These are phyloP conservation scores for Aeoliscus strigatus DNA, from an alignment of 2,797 vertebrate species.

Conservation along the genomic window DNA sequence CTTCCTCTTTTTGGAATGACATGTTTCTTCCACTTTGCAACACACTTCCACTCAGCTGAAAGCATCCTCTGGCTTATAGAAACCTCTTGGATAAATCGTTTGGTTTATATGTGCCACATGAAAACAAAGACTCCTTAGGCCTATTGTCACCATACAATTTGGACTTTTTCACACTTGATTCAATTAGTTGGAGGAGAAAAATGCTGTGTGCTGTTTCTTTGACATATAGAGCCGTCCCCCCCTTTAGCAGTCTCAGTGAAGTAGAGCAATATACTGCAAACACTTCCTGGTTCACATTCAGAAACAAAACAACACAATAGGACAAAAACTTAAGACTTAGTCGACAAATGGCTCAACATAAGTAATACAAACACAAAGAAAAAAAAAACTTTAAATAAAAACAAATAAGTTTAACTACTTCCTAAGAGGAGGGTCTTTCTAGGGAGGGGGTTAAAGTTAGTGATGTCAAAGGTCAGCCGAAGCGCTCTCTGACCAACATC, in stretches of 20 bases:
- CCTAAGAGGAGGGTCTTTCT: slow-evolving; percentile 40
- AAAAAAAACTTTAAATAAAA: slow-evolving; percentile 62
- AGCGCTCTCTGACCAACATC: slow-evolving; percentile 95
- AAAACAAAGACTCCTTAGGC: slow-evolving; percentile 38
- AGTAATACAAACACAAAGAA: slow-evolving; percentile 52
- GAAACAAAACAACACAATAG: slow-evolving; percentile 55
- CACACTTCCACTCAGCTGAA: slow-evolving; percentile 37
- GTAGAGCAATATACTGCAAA: slow-evolving; percentile 56
- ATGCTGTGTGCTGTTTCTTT: slow-evolving; percentile 47
- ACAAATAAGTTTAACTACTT: slow-evolving; percentile 48
- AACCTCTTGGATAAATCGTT: slow-evolving; percentile 56
- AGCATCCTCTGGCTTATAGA: slow-evolving; percentile 50
- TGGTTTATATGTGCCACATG: slow-evolving; percentile 69
- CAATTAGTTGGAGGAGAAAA: slow-evolving; percentile 36
- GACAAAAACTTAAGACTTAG: slow-evolving; percentile 49
- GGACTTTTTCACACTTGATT: slow-evolving; percentile 44
- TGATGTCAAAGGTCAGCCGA: slow-evolving; percentile 78
- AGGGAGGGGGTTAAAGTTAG: slow-evolving; percentile 8
- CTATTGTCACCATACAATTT: slow-evolving; percentile 47
- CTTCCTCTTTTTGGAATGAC: slow-evolving; percentile 56
- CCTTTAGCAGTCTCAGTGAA: slow-evolving; percentile 47
- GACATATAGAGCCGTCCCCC: slow-evolving; percentile 46
- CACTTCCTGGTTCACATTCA: slow-evolving; percentile 66
- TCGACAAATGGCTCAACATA: slow-evolving; percentile 70
- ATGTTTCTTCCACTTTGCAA: slow-evolving; percentile 40